These are phyloP conservation scores for Anodontia alba DNA, from an alignment of 2,888 invertebrate species.

Conservation along the genomic window DNA sequence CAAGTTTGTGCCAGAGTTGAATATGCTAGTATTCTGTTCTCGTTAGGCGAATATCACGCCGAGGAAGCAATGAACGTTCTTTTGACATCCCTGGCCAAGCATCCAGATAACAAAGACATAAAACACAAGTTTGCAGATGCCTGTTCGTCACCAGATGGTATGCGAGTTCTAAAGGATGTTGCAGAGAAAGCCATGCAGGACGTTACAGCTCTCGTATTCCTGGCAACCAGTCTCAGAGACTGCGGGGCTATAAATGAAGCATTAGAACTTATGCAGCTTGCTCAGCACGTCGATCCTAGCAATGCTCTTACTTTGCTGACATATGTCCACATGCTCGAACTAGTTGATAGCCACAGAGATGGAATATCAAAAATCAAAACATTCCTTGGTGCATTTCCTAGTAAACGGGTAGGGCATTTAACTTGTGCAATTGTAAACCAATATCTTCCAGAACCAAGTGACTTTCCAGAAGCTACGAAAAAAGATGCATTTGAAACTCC, in stretches of 20 bases:
- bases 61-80: constrained; percentile 63
- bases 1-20: constrained; percentile 61
- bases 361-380: constrained; percentile 36
- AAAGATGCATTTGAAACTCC: neutral
- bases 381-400: constrained; percentile 42
- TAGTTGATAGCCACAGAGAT: constrained; percentile 46
- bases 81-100: constrained; percentile 51
- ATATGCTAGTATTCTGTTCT: constrained; percentile 59
- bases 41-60: constrained; percentile 50
- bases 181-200: constrained; percentile 50
- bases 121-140: constrained; percentile 61
- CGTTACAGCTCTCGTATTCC: constrained; percentile 55
- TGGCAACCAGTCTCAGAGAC: constrained; percentile 61
- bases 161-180: constrained; percentile 55
- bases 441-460: neutral
- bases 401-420: constrained; percentile 38
- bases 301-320: constrained; percentile 56
- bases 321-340: constrained; percentile 65
- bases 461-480: neutral
- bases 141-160: constrained; percentile 50
- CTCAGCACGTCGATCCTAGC: constrained; percentile 39
- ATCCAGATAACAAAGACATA: constrained; percentile 49
- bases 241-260: constrained; percentile 60
- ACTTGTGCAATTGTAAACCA: constrained; percentile 29
- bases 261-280: constrained; percentile 52